phyloP scores from a whole-genome alignment of 2,797 vertebrate genomes.

The Phrynocephalus vlangalii region DNA sequence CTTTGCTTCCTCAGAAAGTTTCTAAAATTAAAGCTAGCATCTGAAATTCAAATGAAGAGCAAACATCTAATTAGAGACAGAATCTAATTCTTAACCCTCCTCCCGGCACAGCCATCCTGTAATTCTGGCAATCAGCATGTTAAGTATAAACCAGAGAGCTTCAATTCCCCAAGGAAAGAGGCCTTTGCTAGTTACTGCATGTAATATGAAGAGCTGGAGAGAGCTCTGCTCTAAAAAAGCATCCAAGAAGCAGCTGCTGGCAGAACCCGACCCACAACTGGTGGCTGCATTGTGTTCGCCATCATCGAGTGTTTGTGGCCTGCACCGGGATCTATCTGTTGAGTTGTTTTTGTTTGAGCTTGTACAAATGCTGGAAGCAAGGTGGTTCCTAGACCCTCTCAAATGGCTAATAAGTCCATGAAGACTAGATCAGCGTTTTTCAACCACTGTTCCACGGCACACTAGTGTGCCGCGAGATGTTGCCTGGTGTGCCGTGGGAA shows the following conservation, averaged over 20 bases:
- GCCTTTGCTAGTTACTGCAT: conserved; percentile 17
- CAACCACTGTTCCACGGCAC: no score
- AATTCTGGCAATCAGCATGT: conserved; percentile 82
- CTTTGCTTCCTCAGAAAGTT: conserved; percentile 70
- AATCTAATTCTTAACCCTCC: conserved; percentile 81
- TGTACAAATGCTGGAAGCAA: background rate
- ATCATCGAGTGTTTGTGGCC: rapidly evolving
- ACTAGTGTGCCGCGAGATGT: no score
- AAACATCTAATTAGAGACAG: conserved; percentile 84
- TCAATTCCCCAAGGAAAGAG: conserved; percentile 32
- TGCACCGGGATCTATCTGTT: rapidly evolving
- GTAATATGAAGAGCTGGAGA: conserved; percentile 33
- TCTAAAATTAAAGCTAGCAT: conserved; percentile 82
- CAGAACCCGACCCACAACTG: background rate
- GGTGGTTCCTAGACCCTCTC: background rate
- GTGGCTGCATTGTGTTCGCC: background rate
- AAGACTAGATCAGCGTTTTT: background rate
- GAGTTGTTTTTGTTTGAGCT: rapidly evolving
- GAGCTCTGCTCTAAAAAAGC: background rate
- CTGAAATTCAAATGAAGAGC: conserved; percentile 84
- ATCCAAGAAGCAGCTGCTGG: background rate
- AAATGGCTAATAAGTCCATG: rapidly evolving
- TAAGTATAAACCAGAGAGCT: conserved; percentile 74
- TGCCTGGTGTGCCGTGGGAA: no score
- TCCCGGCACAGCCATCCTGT: conserved; percentile 70